These are phyloP conservation scores for Ceratina japonica DNA, from an alignment of 1,140 invertebrate genomes.

Conservation along the genomic window DNA sequence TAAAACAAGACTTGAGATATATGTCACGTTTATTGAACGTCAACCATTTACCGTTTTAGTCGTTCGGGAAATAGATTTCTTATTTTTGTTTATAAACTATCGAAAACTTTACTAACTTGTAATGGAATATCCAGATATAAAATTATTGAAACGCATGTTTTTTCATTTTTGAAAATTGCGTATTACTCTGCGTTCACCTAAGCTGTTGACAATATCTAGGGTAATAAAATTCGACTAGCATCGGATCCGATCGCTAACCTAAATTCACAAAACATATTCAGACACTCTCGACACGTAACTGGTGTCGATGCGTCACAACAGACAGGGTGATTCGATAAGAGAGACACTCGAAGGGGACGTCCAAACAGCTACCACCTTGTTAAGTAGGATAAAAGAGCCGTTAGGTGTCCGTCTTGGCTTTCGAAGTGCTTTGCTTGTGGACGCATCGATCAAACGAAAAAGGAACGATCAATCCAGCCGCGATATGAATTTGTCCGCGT, in stretches of 20 bases:
- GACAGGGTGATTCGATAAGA: background rate
- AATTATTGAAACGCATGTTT: too few species aligned
- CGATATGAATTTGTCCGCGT: slow-evolving; percentile 38
- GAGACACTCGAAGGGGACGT: background rate
- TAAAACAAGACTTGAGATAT: too few species aligned
- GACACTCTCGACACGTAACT: background rate
- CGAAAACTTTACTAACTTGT: too few species aligned
- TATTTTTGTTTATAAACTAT: too few species aligned
- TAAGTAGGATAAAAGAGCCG: background rate
- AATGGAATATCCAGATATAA: too few species aligned
- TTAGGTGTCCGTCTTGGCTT: background rate
- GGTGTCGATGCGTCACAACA: background rate
- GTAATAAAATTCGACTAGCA: background rate
- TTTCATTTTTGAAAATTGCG: too few species aligned
- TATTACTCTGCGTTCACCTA: too few species aligned
- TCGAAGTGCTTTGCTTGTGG: background rate
- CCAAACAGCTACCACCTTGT: too few species aligned
- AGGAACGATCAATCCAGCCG: background rate
- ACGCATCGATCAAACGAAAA: slow-evolving; percentile 38
- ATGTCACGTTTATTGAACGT: too few species aligned
- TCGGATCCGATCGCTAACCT: background rate
- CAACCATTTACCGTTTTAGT: too few species aligned
- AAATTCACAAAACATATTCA: background rate
- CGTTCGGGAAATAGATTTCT: too few species aligned
- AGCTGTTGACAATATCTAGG: background rate